phyloP scores from a whole-genome alignment of 2,888 invertebrate species.

The Aplocera efformata region DNA sequence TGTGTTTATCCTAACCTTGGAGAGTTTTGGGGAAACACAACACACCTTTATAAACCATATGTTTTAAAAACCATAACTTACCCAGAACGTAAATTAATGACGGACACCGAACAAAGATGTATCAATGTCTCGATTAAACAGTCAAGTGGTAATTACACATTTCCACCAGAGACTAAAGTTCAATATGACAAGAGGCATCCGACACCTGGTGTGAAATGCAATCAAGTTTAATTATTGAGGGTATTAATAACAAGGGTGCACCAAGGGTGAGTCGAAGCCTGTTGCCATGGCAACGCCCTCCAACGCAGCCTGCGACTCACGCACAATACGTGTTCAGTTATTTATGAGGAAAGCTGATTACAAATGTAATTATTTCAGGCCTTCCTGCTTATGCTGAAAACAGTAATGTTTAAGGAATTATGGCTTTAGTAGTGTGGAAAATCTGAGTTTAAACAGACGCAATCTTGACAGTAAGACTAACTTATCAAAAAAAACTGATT shows the following conservation, averaged over 20 bases:
- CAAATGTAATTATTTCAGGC: conserved; percentile 59
- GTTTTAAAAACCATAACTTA: too few relatives aligned
- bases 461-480: too few relatives aligned
- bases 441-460: too few relatives aligned
- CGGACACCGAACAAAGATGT: background rate
- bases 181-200: conserved; percentile 66
- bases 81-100: too few relatives aligned
- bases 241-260: conserved; percentile 80
- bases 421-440: conserved; percentile 5
- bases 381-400: conserved; percentile 28
- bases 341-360: conserved; percentile 74
- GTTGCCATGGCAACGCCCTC: conserved; percentile 74
- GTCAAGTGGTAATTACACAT: conserved; percentile 26
- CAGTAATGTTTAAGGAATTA: conserved; percentile 20
- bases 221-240: conserved; percentile 80
- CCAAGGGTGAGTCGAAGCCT: conserved; percentile 57
- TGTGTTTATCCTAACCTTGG: too few relatives aligned
- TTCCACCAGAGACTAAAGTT: conserved; percentile 22
- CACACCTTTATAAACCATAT: too few relatives aligned
- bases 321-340: conserved; percentile 65
- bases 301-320: conserved; percentile 66
- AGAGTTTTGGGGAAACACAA: too few relatives aligned
- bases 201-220: conserved; percentile 80
- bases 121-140: background rate
- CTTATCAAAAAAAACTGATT: too few relatives aligned